These are phyloP conservation scores for Toxotes chatareus DNA, from an alignment of 2,113 vertebrate genomes.

Conservation along the genomic window DNA sequence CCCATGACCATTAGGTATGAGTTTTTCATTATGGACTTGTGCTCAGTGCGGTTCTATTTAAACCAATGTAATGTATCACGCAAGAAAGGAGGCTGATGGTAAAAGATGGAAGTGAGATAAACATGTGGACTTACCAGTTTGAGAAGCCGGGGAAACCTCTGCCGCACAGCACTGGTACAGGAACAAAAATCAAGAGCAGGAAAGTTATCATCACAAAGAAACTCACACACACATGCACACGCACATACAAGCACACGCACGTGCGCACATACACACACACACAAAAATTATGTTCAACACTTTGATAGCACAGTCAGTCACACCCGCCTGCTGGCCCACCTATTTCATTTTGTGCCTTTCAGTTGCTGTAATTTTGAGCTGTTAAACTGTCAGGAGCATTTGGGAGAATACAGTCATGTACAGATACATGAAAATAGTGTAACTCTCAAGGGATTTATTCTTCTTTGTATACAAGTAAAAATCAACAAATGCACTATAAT, in stretches of 20 bases:
- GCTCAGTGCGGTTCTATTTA: not conserved
- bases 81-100: not conserved
- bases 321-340: slow-evolving; percentile 28
- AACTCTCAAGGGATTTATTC: not conserved
- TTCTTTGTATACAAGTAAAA: slow-evolving; percentile 5
- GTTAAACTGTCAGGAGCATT: slow-evolving; percentile 18
- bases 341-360: slow-evolving; percentile 8
- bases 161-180: slow-evolving; percentile 86
- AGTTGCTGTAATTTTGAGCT: slow-evolving; percentile 19
- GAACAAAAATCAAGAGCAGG: slow-evolving; percentile 55
- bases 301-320: slow-evolving; percentile 34
- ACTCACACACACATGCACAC: not conserved
- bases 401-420: slow-evolving; percentile 16
- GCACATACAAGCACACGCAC: slow-evolving; percentile 9
- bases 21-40: not conserved
- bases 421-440: not conserved
- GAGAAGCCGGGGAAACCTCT: slow-evolving; percentile 91
- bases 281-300: slow-evolving; percentile 1
- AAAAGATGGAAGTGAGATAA: not conserved
- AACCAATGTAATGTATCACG: not conserved
- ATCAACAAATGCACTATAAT: slow-evolving; percentile 24
- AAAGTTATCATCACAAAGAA: slow-evolving; percentile 34
- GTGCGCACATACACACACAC: not conserved
- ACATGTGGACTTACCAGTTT: slow-evolving; percentile 86
- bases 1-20: too few relatives aligned